phyloP scores from a whole-genome alignment of 2,888 invertebrate species.

The Heliconius sara region DNA sequence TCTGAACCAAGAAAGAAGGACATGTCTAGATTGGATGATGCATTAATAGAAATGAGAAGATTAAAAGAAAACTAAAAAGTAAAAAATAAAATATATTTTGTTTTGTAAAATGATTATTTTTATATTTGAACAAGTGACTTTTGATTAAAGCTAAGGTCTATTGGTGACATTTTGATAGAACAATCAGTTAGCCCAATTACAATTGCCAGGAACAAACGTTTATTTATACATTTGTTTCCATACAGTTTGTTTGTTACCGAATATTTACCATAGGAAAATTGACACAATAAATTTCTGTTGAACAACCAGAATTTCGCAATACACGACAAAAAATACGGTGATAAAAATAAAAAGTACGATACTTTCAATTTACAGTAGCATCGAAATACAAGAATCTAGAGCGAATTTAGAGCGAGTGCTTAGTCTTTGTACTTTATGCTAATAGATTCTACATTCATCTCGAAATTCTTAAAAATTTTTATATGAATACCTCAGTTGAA shows the following conservation, averaged over 20 bases:
- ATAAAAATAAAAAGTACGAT: conserved; percentile 7
- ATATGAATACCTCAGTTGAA: neutral
- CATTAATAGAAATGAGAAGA: no score
- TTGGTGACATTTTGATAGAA: neutral
- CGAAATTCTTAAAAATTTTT: neutral
- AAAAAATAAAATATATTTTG: no score
- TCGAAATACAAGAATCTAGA: neutral
- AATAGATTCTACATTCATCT: neutral
- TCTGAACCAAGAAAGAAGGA: no score
- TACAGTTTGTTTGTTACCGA: neutral
- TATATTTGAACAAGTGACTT: no score
- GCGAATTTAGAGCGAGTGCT: neutral
- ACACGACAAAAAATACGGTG: neutral
- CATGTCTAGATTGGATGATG: no score
- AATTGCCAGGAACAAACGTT: neutral
- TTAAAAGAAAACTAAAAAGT: no score
- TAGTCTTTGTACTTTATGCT: neutral
- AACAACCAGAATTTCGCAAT: neutral
- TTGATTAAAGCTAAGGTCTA: no score
- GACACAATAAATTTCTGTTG: neutral
- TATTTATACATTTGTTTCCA: neutral
- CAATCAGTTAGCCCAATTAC: neutral
- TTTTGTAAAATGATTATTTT: no score
- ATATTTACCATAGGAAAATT: neutral
- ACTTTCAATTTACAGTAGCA: neutral